These are phyloP conservation scores for Cheirogaleus major DNA, from an alignment of 2,797 vertebrate genomes.

Conservation along the genomic window DNA sequence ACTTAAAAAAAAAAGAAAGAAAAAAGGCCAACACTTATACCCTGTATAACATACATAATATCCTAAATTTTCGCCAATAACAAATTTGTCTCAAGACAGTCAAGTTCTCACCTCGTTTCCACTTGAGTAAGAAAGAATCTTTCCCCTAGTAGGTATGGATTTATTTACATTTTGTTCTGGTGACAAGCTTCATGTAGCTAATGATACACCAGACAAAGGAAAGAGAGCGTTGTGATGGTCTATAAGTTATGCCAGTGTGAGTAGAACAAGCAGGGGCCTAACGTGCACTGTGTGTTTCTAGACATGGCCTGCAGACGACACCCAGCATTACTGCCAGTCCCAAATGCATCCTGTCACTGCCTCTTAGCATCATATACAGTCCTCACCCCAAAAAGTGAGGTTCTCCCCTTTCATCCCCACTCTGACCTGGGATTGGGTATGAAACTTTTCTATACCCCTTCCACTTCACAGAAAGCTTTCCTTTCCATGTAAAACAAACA, in stretches of 20 bases:
- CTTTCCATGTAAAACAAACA: background rate
- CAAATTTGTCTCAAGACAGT: background rate
- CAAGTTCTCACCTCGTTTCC: background rate
- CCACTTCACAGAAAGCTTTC: background rate
- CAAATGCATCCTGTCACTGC: background rate
- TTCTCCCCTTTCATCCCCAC: background rate
- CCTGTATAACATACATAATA: background rate
- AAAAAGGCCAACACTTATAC: background rate
- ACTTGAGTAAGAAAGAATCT: background rate
- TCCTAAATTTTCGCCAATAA: background rate
- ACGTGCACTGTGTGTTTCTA: fast-evolving
- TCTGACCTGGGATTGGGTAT: no score
- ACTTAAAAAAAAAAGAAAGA: background rate
- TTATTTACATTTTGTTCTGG: background rate
- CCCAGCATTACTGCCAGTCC: fast-evolving
- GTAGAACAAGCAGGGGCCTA: background rate
- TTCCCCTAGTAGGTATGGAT: background rate
- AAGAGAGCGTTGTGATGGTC: background rate
- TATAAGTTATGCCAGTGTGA: background rate
- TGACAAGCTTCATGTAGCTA: background rate
- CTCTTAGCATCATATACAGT: fast-evolving
- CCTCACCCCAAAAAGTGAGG: background rate
- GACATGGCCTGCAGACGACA: background rate
- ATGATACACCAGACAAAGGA: background rate
- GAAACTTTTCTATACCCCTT: background rate